A percentile compares a stretch with the other conserved stretches of the same genome.
phyloP scores from a whole-genome alignment of 2,113 vertebrate genomes.

The Trematocara stigmaticum region DNA sequence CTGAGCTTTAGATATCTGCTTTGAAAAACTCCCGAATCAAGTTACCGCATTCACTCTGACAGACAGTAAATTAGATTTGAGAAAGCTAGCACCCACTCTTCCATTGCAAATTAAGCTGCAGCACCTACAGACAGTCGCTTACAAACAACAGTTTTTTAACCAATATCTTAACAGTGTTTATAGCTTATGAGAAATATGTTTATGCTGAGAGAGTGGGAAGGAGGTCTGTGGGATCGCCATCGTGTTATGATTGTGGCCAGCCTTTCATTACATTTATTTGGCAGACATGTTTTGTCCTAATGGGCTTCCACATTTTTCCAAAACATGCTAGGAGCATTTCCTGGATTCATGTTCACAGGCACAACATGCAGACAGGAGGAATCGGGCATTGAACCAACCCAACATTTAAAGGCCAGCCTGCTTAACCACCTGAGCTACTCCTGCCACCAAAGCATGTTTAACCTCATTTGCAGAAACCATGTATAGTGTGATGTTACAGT shows the following conservation, averaged over 20 bases:
- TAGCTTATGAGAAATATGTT: background rate
- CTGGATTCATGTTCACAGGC: background rate
- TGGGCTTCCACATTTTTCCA: background rate
- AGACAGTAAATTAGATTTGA: slow-evolving; percentile 19
- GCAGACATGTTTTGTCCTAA: background rate
- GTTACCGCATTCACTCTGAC: slow-evolving; percentile 27
- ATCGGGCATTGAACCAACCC: background rate
- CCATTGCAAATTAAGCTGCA: background rate
- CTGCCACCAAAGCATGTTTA: background rate
- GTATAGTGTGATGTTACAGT: background rate
- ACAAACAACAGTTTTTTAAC: background rate
- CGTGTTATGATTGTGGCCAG: background rate
- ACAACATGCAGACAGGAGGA: background rate
- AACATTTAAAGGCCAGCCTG: background rate
- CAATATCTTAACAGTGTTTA: background rate
- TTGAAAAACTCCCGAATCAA: slow-evolving; percentile 28
- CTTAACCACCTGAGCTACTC: background rate
- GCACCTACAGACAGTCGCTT: background rate
- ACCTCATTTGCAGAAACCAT: background rate
- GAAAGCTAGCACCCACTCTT: background rate
- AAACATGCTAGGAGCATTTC: background rate
- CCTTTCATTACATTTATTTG: background rate
- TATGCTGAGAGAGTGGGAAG: background rate
- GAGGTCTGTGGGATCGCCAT: background rate
- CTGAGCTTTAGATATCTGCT: slow-evolving; percentile 3